These are phyloP conservation scores for Chiridota heheva DNA, from an alignment of 35 echinoderm and acorn worm genomes.

Conservation along the genomic window DNA sequence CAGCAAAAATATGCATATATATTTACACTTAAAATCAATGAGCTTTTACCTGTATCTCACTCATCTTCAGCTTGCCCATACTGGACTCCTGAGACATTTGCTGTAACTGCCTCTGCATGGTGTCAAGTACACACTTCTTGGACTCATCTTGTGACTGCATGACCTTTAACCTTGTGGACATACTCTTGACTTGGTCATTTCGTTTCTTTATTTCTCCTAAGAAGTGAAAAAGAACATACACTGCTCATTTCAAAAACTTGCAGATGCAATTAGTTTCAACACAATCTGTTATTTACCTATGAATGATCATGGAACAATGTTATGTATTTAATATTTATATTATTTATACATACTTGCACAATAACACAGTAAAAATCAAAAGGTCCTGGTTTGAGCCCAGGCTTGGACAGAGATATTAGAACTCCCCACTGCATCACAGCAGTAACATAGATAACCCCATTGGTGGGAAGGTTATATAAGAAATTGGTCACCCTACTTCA, in stretches of 20 bases:
- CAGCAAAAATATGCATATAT: too few relatives aligned
- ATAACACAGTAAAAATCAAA: too few relatives aligned
- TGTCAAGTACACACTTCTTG: slow-evolving; percentile 86
- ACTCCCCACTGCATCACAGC: too few relatives aligned
- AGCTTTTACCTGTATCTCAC: slow-evolving; percentile 79
- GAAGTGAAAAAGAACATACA: not conserved
- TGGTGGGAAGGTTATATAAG: too few relatives aligned
- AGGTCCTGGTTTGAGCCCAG: too few relatives aligned
- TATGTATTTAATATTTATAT: not conserved
- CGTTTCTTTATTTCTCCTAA: slow-evolving; percentile 82
- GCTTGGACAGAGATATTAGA: too few relatives aligned
- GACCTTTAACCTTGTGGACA: slow-evolving; percentile 85
- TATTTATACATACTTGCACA: not conserved
- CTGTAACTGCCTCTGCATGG: slow-evolving; percentile 86
- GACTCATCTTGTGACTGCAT: slow-evolving; percentile 93
- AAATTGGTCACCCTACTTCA: too few relatives aligned
- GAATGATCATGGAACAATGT: not conserved
- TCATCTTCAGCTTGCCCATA: slow-evolving; percentile 46
- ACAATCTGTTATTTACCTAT: not conserved
- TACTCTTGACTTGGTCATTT: slow-evolving; percentile 76
- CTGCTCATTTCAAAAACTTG: not conserved
- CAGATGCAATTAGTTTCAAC: not conserved
- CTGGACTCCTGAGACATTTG: slow-evolving; percentile 81
- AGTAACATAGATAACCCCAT: too few relatives aligned
- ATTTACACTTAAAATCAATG: too few relatives aligned